Percentiles rank a stretch among this genome's conserved stretches.
phyloP scores from a whole-genome alignment of 2,113 vertebrate species.

The Recurvirostra avosetta region DNA sequence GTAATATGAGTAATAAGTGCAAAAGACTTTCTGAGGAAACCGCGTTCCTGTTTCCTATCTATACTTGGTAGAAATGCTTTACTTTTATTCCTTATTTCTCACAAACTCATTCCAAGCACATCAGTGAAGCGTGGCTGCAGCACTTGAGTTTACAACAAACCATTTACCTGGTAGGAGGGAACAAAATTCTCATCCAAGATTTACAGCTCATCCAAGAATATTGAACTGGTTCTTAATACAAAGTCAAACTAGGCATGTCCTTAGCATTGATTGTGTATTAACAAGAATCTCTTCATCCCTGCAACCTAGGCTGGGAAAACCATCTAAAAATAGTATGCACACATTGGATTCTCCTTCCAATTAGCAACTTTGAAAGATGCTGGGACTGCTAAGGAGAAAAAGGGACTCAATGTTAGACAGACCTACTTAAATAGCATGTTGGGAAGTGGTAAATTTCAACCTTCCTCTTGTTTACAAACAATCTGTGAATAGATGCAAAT shows the following conservation, averaged over 20 bases:
- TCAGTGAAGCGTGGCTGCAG: neutral
- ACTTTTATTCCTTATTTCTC: slow-evolving; percentile 2
- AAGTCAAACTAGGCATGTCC: neutral
- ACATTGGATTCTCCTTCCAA: neutral
- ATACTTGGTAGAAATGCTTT: neutral
- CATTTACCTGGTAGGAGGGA: neutral
- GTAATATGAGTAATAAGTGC: neutral
- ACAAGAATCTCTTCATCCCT: neutral
- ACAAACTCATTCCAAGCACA: slow-evolving; percentile 9
- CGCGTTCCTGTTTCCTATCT: neutral
- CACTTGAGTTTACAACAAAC: slow-evolving; percentile 17
- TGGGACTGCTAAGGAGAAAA: neutral
- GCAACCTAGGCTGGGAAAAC: neutral
- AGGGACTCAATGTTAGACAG: neutral
- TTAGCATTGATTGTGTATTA: neutral
- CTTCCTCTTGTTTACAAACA: neutral
- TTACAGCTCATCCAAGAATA: neutral
- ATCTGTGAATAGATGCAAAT: neutral
- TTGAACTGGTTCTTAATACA: neutral
- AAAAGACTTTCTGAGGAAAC: neutral
- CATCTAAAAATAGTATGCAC: neutral
- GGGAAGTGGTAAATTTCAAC: neutral
- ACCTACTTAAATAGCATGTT: neutral
- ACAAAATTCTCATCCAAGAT: neutral
- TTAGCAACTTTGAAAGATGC: neutral